Percentiles rank a stretch among this genome's conserved stretches.
Evolutionary conservation across 2,113 vertebrate genomes (phyloP).

Genomic region (Brachyhypopomus gauderio): DNA sequence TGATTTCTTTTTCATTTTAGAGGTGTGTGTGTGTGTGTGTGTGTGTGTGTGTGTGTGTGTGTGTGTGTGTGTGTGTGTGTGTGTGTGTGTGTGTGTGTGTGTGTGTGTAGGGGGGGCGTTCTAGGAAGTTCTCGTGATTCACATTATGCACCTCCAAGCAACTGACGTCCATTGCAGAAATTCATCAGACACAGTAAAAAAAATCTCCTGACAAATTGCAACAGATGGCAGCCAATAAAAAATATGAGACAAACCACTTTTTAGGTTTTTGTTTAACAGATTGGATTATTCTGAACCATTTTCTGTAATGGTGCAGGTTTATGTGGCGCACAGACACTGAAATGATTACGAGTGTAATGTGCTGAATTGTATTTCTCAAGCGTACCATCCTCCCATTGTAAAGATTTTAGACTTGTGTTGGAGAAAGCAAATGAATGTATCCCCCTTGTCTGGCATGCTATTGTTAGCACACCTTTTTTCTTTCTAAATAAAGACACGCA

Average conservation of each 20-base stretch:
- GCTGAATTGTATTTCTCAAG: background rate
- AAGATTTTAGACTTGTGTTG: background rate
- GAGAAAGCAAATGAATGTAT: background rate
- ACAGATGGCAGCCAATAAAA: background rate
- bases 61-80: background rate
- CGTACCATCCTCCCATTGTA: background rate
- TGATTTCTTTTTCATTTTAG: background rate
- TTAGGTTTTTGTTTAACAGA: background rate
- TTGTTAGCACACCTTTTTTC: slow-evolving; percentile 29
- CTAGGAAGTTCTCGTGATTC: slow-evolving; percentile 61
- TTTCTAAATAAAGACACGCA: background rate
- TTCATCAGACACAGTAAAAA: slow-evolving; percentile 43
- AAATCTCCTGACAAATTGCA: slow-evolving; percentile 20
- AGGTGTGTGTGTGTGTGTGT: background rate
- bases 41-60: background rate
- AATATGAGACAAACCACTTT: slow-evolving; percentile 32
- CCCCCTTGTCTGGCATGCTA: background rate
- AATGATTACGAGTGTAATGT: background rate
- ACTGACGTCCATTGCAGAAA: slow-evolving; percentile 58
- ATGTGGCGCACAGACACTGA: background rate
- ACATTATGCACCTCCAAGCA: slow-evolving; percentile 60
- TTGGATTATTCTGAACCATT: background rate
- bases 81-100: background rate
- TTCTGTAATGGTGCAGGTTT: background rate
- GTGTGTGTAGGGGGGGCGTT: background rate